Conservation (phyloP, 2,888 invertebrate species). For the Sclerodermus sp. region DNA sequence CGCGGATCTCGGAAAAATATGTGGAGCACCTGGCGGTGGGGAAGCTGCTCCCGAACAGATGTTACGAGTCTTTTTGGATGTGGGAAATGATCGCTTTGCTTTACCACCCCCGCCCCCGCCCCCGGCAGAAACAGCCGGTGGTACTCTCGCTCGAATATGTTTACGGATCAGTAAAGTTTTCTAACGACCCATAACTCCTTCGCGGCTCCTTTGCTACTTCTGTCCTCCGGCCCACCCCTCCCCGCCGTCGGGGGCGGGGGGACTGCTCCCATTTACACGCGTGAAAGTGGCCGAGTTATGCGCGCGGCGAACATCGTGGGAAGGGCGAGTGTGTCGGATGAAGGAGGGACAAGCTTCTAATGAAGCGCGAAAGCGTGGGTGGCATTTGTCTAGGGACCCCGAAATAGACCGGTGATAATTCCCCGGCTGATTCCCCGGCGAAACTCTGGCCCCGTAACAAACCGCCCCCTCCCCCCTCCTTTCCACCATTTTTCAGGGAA, state of each 20-base stretch:
- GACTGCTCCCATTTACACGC: slow-evolving; percentile 23
- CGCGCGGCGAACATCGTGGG: no score
- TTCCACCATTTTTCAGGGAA: no score
- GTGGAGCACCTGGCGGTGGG: no score
- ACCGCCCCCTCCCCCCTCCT: no score
- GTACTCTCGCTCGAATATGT: slow-evolving; percentile 5
- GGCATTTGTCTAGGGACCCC: slow-evolving; percentile 2
- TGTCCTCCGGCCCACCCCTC: slow-evolving; percentile 1
- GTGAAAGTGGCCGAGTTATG: slow-evolving; percentile 19
- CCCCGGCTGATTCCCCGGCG: not conserved
- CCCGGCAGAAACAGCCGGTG: not conserved
- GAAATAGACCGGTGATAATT: not conserved
- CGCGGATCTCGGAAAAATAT: no score
- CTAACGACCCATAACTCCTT: slow-evolving; percentile 28
- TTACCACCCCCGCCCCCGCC: no score
- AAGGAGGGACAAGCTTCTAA: slow-evolving; percentile 16
- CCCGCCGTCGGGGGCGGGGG: no score
- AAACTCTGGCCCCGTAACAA: not conserved
- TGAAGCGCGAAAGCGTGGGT: slow-evolving; percentile 11
- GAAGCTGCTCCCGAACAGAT: no score
- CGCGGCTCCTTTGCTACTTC: slow-evolving; percentile 11
- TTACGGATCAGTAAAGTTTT: slow-evolving; percentile 22
- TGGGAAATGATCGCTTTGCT: no score
- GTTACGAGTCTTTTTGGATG: no score
- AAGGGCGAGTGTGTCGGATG: not conserved